These are phyloP conservation scores for Rattus norvegicus DNA, from an alignment of 2,113 vertebrate species.

Conservation along the genomic window DNA sequence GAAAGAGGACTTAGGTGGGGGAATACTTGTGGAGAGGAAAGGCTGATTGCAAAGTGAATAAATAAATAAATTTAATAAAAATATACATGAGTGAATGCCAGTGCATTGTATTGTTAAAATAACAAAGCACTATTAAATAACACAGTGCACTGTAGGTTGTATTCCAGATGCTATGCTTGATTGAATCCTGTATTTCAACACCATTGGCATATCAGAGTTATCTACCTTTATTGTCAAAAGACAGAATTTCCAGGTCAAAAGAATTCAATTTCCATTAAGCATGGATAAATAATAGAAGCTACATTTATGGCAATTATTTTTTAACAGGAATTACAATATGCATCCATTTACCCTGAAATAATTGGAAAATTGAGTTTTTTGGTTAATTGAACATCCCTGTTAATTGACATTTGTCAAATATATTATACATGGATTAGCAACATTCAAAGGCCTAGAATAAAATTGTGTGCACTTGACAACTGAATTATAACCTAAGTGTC, in stretches of 20 bases:
- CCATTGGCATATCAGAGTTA: not conserved
- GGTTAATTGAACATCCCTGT: conserved; percentile 71
- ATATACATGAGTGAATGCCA: not conserved
- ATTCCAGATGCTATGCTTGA: not conserved
- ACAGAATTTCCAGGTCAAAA: conserved; percentile 40
- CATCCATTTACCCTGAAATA: conserved; percentile 66
- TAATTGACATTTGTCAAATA: conserved; percentile 80
- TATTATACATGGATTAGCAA: conserved; percentile 73
- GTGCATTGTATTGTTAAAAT: not conserved
- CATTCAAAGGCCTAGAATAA: conserved; percentile 68
- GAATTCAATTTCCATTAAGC: conserved; percentile 14
- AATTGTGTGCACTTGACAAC: conserved; percentile 36
- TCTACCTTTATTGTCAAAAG: not conserved
- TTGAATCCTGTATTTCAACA: not conserved
- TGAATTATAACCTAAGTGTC: conserved; percentile 40
- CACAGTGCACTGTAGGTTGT: not conserved
- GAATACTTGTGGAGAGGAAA: too few relatives aligned
- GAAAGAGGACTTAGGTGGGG: too few relatives aligned
- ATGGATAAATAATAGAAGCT: conserved; percentile 32
- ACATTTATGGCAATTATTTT: conserved; percentile 17
- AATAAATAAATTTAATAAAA: not conserved
- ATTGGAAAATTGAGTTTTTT: conserved; percentile 72
- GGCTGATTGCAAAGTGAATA: too few relatives aligned
- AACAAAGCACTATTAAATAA: not conserved
- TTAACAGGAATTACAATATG: conserved; percentile 57